Conservation (phyloP, 2,113 vertebrate genomes). For the Pelusios castaneus region DNA sequence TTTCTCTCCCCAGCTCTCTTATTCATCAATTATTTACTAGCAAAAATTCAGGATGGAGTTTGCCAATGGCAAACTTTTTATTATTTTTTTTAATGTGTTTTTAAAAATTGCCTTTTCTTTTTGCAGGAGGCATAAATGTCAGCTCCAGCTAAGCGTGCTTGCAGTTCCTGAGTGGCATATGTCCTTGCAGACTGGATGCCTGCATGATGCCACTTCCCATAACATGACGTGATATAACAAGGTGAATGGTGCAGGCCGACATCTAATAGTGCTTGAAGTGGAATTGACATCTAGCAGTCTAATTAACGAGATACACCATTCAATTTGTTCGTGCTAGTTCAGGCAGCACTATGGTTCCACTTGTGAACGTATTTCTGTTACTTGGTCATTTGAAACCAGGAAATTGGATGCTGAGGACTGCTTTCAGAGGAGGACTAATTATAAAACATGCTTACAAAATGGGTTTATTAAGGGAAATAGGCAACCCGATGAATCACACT, state of each 20-base stretch:
- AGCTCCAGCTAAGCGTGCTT: not conserved
- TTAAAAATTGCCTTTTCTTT: not conserved
- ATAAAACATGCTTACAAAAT: not conserved
- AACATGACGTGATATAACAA: not conserved
- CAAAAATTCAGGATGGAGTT: not conserved
- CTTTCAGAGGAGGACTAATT: not conserved
- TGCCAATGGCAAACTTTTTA: not conserved
- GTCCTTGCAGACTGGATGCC: not conserved
- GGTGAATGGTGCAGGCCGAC: not conserved
- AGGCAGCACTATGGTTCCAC: not conserved
- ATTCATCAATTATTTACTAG: not conserved
- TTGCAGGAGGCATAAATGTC: not conserved
- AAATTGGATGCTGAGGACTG: not conserved
- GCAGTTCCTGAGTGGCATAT: not conserved
- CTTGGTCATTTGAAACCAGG: not conserved
- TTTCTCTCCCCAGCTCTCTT: not conserved
- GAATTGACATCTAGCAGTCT: not conserved
- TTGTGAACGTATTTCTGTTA: not conserved
- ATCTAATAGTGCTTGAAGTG: not conserved
- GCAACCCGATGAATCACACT: not conserved
- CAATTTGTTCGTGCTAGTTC: not conserved
- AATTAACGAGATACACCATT: accelerated
- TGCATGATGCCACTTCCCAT: not conserved
- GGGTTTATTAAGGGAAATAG: not conserved
- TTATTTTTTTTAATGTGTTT: not conserved